Base-by-base conservation (phyloP, 1,140 invertebrate species). In the Sitophilus oryzae region DNA sequence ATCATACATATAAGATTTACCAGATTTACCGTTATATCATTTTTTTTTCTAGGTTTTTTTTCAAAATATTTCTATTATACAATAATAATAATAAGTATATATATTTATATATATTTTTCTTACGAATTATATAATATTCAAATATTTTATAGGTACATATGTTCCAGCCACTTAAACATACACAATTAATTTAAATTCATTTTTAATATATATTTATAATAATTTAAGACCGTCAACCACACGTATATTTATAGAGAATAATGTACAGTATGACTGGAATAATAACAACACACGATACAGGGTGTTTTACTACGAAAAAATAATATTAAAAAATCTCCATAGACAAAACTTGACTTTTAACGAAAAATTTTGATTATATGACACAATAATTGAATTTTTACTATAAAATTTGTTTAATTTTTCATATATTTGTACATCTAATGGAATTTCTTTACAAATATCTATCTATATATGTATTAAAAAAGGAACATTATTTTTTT, bases 201-300 rank as follows among this genome's bases (percentile, higher is more conserved):
- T 23, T 46, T 10, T 46, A 46, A 22, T 2, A 22, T 30, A n/a
- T 19, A 19, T n/a, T 44, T 37, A 46, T 54, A 46, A 45, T 54
- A 22, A 43, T 34, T 34, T 53, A 53, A 40, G 25, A 55, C 43
- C 52, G 20, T 20, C 30, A 52, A 41, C 40, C 45, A 42, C 22
- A 55, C n/a, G 16, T 22, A 46, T 23, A 55, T 38, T 20, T 38
- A 18, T 40, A 48, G 38, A 48, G 40, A 48, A 47, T 6, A 47
- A 55, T 55, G 23, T 48, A 55, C 52, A 55, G 52, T 43, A 48
- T 55, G 52, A 55, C 52, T 55, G 52, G 43, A 55, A 47, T 55
- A n/a, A n/a, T n/a, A 47, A 47, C 36, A 47, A 55, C 18, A 53
- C 51, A 51, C 38, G 25, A 25, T 36, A 51, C 47, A 46, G 47